Base-by-base conservation (phyloP, 2,797 vertebrate genomes). In the Microcaecilia unicolor region DNA sequence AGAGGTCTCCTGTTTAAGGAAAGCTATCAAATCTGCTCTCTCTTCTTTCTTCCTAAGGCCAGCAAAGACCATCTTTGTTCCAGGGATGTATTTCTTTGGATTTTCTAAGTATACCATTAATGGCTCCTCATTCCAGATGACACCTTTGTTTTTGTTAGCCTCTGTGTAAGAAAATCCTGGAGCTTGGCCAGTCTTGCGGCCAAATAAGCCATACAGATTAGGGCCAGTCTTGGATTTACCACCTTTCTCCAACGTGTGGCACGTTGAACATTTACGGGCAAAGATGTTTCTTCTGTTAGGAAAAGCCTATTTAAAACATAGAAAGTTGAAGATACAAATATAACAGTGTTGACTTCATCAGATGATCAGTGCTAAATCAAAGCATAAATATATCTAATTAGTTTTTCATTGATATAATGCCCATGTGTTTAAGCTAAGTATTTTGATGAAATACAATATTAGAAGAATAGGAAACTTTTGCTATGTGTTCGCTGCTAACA, bases 71-170 rank as follows among this genome's bases (percentile, higher is more conserved):
- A 92, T 92, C 65, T 87, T 91, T 60, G 90, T 93, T 26, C 86
- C 88, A 12, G 90, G 90, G 57, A 93, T 95, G 64, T 89, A 92
- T 58, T 90, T 92, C 64, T 88, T 92, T 10, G 90, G 89, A 35
- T 90, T 90, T 59, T 80, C 40, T 63, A 92, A 72, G 52, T 91
- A 94, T 36, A 70, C 46, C 51, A 83, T 71, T 49, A 93, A 68
- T 6, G 89, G 93, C 2, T 86, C 71, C 35, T 93, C 85, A 30
- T 41, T 37, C 91, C 90, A 95, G 43, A 48, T 72, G 41, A 93
- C 85, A 32, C 86, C 89, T 81, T 92, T 93, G 11, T 81, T 75
- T 21, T 86, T 76, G 64, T 87, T 92, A 22, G 88, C 87, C 39
- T 86, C 73, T 6, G 90, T 89, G 37, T 93, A 92, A 19, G 68